phyloP scores from a whole-genome alignment of 2,113 vertebrate genomes.

The Symphodus melops region DNA sequence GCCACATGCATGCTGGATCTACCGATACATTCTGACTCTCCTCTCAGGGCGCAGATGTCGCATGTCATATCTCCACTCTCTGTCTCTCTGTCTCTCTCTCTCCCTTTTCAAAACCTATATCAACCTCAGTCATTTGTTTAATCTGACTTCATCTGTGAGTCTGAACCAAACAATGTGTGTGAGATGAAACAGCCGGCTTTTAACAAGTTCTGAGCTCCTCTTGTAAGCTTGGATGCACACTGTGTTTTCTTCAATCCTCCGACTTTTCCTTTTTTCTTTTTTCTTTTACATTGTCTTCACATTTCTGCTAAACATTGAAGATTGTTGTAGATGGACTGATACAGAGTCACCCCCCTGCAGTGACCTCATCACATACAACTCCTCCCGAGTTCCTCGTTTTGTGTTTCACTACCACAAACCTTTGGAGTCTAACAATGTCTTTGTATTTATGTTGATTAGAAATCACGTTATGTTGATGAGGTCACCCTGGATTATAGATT shows the following conservation, averaged over 20 bases:
- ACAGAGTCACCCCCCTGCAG: conserved; percentile 18
- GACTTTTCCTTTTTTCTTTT: conserved; percentile 24
- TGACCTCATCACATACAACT: conserved; percentile 56
- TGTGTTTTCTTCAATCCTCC: conserved; percentile 12
- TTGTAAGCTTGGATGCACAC: conserved; percentile 15
- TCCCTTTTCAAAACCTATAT: no score
- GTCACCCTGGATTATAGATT: conserved; percentile 39
- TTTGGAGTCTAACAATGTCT: neutral
- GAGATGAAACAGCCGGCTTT: conserved; percentile 36
- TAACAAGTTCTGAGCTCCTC: conserved; percentile 47
- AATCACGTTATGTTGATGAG: conserved; percentile 42
- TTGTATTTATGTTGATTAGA: neutral
- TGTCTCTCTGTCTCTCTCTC: no score
- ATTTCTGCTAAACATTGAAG: conserved; percentile 2
- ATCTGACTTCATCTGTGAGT: neutral
- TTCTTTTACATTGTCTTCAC: neutral
- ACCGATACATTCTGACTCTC: neutral
- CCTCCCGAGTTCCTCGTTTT: neutral
- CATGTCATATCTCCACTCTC: no score
- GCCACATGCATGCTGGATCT: neutral
- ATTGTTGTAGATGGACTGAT: neutral
- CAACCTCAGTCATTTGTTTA: no score
- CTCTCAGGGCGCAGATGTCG: no score
- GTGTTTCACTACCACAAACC: neutral
- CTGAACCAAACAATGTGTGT: neutral